Base-by-base conservation (phyloP, 2,888 invertebrate species). In the Thumatha senex region DNA sequence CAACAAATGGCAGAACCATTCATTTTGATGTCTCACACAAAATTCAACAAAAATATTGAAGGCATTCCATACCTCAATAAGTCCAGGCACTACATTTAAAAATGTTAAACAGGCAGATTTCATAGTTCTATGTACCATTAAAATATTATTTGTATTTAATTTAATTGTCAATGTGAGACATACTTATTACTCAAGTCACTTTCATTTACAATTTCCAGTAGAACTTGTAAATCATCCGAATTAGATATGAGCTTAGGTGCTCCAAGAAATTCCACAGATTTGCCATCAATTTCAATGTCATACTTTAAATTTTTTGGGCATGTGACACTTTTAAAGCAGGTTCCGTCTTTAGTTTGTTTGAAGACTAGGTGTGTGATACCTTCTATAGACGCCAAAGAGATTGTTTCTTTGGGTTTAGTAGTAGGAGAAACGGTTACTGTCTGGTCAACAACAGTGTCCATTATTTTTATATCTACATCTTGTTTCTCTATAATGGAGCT, bases 141-240 rank as follows among this genome's bases (percentile, higher is more conserved):
- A 38, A 57, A 61, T 54, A 57, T 66, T 56, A 57, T 59, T 52
- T 50, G 59, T 54, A 47, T 44, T 58, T 54, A 41, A 58, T 57
- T 65, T 53, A 48, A 67, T 56, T 54, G 62, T 74, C 76, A 85
- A 67, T 86, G 81, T 59, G 82, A 74, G 48, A 92, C 84, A 85
- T 91, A 85, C 54, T 86, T 77, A 77, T 84, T 88, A 56, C 78
- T 76, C 52, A 89, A 70, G 67, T 85, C 81, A 71, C 82, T 87
- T 62, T 92, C 91, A 70, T 92, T 83, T 48, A 92, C 91, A 70
- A 92, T 92, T 75, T 92, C 88, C 65, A 92, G 78, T 56, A 92
- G 74, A 58, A 92, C 89, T 78, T 86, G 71, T 61, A 92, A 76
- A 66, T 92, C 92, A 63, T 88, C 90, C 73, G 87, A 72, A 70